These are phyloP conservation scores for Scophthalmus maximus DNA, from an alignment of 2,113 vertebrate genomes.

Conservation along the genomic window DNA sequence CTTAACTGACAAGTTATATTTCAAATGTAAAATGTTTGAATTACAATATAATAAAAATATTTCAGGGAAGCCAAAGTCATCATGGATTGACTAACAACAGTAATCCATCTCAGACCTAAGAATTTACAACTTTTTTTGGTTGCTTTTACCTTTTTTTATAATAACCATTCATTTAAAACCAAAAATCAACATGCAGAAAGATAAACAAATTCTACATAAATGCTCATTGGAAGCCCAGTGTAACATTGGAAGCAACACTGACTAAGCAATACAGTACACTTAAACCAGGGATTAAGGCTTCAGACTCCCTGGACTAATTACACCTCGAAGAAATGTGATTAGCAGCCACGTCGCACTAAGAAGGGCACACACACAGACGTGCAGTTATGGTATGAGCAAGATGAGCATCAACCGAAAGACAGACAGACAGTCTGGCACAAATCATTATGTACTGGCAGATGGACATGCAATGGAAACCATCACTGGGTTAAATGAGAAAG, in stretches of 20 bases:
- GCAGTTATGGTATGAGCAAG: slow-evolving; percentile 1
- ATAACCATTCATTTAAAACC: background rate
- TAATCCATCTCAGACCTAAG: background rate
- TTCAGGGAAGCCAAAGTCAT: too few relatives aligned
- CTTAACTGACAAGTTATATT: background rate
- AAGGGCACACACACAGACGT: slow-evolving; percentile 32
- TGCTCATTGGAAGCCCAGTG: slow-evolving; percentile 19
- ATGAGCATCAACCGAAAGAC: slow-evolving; percentile 24
- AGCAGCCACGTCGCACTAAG: slow-evolving; percentile 53
- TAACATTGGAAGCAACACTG: slow-evolving; percentile 37
- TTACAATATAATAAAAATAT: background rate
- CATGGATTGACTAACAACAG: too few relatives aligned
- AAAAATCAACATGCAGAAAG: background rate
- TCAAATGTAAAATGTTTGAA: background rate
- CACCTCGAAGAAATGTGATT: slow-evolving; percentile 71
- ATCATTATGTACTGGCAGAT: slow-evolving; percentile 32
- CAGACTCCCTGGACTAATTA: slow-evolving; percentile 64
- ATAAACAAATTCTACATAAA: slow-evolving; percentile 2
- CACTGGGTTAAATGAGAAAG: slow-evolving; percentile 48
- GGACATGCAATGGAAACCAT: slow-evolving; percentile 60
- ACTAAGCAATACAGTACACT: slow-evolving; percentile 57
- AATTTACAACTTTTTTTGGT: background rate
- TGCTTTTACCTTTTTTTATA: background rate
- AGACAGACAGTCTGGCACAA: slow-evolving; percentile 14
- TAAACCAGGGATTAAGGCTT: slow-evolving; percentile 67